Evolutionary conservation across 2,888 invertebrate genomes (phyloP), one percentile per base, ranked within the genome.

Genomic region (Panopea generosa): DNA sequence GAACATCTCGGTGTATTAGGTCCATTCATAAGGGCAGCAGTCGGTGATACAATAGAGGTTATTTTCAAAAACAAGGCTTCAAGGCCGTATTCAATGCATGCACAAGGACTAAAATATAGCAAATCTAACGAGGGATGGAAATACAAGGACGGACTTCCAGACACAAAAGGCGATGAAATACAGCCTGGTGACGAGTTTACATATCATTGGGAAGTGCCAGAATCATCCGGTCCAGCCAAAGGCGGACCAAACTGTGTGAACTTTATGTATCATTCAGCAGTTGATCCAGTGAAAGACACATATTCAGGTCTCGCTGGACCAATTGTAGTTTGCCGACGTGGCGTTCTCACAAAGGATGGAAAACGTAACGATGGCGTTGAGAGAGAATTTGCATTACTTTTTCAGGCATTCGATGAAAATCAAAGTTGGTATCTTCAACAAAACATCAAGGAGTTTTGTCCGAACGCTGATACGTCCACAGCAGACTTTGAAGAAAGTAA

Each of bases 321-420:
- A 0, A 27, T 86, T 2, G 61, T 86, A 14, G 62, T 87, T 3
- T 87, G 87, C 52, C 47, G 78, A 47, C 62, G 59, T 16, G 84
- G 82, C 6, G 57, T 56, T 29, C 63, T 85, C n/a, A 61, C 62
- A 18, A 16, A 4, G 0, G 27, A 52, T 20, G 57, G 76, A 7
- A 66, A 55, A 29, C 50, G 82, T 24, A 67, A 2, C 14, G 82
- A 84, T 33, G 4, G 80, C 11, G 79, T 87, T 2, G 84, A 88
- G 47, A 65, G 63, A 22, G 90, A 90, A 66, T 87, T 87, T 47
- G 82, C 83, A 11, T 55, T 90, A 7, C 59, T 87, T 3, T 88
- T 87, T 68, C 53, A 74, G 26, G 84, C 88, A n/a, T 83, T 87
- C 59, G 79, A 89, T 57, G 89, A 90, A 76, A 86, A 84, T 52